Conservation (phyloP, 1,140 invertebrate species). For the Bombus confusus region DNA sequence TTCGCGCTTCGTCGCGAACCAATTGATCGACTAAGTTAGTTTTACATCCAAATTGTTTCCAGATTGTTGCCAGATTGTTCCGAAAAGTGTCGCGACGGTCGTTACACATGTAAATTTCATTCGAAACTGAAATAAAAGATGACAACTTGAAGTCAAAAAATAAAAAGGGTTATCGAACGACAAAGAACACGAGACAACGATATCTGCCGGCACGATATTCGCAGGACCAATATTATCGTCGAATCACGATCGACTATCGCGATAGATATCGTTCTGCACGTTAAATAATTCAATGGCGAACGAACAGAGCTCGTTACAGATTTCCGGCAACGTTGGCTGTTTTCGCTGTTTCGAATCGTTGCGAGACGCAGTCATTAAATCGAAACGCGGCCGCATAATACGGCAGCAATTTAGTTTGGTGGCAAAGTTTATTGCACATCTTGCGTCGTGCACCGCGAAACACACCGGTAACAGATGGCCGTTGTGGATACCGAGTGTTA, state of each 20-base stretch:
- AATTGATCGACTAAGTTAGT: background rate
- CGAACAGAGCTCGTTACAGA: background rate
- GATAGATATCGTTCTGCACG: background rate
- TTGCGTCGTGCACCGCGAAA: conserved; percentile 13
- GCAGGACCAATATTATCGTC: background rate
- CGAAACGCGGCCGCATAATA: conserved; percentile 20
- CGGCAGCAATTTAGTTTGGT: conserved; percentile 15
- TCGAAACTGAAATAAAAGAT: background rate
- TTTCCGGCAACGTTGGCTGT: background rate
- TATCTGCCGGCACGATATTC: background rate
- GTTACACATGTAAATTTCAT: too few species aligned
- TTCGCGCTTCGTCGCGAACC: background rate
- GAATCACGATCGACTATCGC: background rate
- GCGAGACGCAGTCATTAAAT: conserved; percentile 25
- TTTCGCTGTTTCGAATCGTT: conserved; percentile 5
- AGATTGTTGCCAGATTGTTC: background rate
- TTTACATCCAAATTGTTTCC: background rate
- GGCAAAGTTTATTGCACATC: conserved; percentile 29
- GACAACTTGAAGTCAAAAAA: background rate
- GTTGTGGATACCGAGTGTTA: conserved; percentile 12
- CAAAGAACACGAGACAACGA: background rate
- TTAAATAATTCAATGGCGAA: background rate
- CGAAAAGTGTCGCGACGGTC: background rate
- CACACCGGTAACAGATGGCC: conserved; percentile 17
- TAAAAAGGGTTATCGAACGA: background rate